A percentile compares a stretch with the other conserved stretches of the same genome.
Evolutionary conservation across 2,113 vertebrate genomes (phyloP).

Genomic region (Solea solea): DNA sequence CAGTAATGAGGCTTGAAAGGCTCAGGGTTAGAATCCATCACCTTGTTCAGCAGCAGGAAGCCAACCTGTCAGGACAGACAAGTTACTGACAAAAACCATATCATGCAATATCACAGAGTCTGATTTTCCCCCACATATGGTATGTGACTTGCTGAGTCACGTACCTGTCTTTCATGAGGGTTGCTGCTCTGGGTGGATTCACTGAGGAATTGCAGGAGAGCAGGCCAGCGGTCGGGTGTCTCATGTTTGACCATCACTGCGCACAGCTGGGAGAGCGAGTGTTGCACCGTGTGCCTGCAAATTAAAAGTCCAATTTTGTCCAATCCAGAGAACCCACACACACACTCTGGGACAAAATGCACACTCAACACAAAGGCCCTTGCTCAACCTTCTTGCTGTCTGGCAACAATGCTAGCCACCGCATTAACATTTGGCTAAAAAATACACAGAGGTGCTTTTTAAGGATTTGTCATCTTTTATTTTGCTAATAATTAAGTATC

Average conservation of each 20-base stretch:
- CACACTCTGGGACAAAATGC: too few relatives aligned
- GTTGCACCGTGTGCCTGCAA: constrained; percentile 86
- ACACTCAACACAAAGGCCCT: too few relatives aligned
- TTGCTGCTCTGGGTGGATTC: constrained; percentile 83
- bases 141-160: neutral
- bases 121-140: neutral
- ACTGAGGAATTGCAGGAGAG: constrained; percentile 85
- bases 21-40: constrained; percentile 84
- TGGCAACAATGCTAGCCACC: too few relatives aligned
- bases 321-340: too few relatives aligned
- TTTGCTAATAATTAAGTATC: too few relatives aligned
- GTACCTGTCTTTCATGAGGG: constrained; percentile 84
- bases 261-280: constrained; percentile 87
- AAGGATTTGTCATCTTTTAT: too few relatives aligned
- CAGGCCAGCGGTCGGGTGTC: constrained; percentile 88
- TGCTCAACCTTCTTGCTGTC: too few relatives aligned
- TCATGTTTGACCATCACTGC: constrained; percentile 88
- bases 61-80: constrained; percentile 78
- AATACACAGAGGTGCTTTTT: too few relatives aligned
- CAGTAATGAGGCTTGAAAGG: constrained; percentile 83
- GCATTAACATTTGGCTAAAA: too few relatives aligned
- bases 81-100: neutral
- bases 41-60: constrained; percentile 86
- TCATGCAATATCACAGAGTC: neutral
- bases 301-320: neutral